Evolutionary conservation across 2,888 invertebrate genomes (phyloP).

Genomic region (Allolobophora icterica): DNA sequence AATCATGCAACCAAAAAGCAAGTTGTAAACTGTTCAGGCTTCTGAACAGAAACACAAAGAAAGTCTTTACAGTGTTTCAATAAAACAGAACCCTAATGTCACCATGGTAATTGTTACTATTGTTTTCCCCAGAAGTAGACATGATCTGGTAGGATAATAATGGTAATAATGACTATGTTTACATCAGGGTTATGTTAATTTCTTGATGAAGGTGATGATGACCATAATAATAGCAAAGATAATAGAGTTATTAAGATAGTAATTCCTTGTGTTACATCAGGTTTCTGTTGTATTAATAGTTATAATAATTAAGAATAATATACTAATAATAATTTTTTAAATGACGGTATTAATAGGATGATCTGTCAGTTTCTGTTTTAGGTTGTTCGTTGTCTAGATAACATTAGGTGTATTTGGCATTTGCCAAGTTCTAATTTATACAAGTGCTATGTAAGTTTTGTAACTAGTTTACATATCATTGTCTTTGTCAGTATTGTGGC

Average conservation of each 20-base stretch:
- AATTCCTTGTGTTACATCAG: neutral
- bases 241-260: neutral
- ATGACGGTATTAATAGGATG: neutral
- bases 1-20: too few relatives aligned
- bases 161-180: neutral
- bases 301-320: neutral
- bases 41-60: neutral
- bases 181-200: neutral
- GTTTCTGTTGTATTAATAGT: neutral
- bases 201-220: neutral
- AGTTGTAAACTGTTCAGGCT: too few relatives aligned
- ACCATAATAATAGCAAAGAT: neutral
- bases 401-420: neutral
- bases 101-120: neutral
- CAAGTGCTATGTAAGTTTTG: neutral
- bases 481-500: slow-evolving; percentile 17
- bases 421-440: neutral
- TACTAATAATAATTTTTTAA: neutral
- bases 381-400: neutral
- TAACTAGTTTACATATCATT: slow-evolving; percentile 2
- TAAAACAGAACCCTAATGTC: neutral
- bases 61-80: neutral
- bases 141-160: neutral
- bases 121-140: neutral
- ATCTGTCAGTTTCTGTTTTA: slow-evolving; percentile 4